Conservation (phyloP, 2,797 vertebrate genomes). For the Enteromius viviparus region DNA sequence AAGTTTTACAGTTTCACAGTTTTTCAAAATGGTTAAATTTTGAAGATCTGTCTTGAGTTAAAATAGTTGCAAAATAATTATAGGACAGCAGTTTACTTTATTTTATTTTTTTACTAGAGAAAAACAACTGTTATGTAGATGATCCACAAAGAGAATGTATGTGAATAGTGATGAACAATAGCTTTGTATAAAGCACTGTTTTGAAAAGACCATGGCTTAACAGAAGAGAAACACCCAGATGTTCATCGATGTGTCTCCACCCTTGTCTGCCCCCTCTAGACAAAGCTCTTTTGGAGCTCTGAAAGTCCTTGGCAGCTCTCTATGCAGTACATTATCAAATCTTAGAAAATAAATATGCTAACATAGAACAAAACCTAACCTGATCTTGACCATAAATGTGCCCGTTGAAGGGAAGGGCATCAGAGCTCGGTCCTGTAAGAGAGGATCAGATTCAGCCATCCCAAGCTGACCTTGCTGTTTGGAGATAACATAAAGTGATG, state of each 20-base stretch:
- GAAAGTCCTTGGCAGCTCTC: constrained; percentile 6
- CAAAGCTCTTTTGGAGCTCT: neutral
- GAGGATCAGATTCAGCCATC: constrained; percentile 50
- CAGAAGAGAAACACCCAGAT: constrained; percentile 33
- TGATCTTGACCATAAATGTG: neutral
- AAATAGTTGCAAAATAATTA: neutral
- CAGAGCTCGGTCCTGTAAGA: constrained; percentile 25
- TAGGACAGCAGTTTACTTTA: neutral
- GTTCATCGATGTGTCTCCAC: constrained; percentile 21
- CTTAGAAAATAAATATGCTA: constrained; percentile 3
- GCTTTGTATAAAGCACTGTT: constrained; percentile 9
- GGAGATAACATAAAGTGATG: constrained; percentile 54
- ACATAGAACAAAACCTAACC: neutral
- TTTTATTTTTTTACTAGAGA: neutral
- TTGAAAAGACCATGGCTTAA: constrained; percentile 22
- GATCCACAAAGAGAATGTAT: constrained; percentile 3
- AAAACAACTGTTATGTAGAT: constrained; percentile 6
- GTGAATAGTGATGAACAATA: constrained; percentile 25
- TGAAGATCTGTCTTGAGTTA: neutral
- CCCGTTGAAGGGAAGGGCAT: neutral
- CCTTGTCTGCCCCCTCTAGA: constrained; percentile 4
- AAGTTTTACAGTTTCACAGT: neutral
- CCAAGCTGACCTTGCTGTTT: constrained; percentile 53
- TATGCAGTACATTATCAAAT: constrained; percentile 1
- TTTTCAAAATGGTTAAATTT: neutral